Conservation (phyloP, 2,113 vertebrate species). For the Elephantulus edwardii region DNA sequence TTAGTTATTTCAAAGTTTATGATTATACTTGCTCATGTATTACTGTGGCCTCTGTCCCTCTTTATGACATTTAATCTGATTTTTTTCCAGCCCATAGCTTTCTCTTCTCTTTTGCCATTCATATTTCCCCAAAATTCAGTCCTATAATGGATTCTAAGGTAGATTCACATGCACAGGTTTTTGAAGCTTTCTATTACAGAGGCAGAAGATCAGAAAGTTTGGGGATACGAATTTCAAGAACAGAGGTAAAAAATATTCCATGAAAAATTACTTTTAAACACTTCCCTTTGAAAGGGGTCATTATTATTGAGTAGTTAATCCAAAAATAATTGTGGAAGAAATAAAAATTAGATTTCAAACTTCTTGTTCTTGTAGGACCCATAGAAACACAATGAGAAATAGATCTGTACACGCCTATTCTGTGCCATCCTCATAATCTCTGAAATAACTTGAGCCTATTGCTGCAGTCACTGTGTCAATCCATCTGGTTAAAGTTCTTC, state of each 20-base stretch:
- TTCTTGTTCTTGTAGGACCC: no score
- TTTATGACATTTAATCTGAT: neutral
- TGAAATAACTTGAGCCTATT: no score
- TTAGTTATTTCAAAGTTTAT: accelerated
- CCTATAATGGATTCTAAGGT: neutral
- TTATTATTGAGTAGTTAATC: neutral
- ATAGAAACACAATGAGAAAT: no score
- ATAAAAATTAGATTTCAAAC: neutral
- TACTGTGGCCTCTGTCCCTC: neutral
- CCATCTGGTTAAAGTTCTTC: no score
- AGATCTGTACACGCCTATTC: no score
- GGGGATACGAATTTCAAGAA: neutral
- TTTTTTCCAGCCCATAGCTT: neutral
- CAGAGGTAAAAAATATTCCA: neutral
- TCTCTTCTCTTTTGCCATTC: neutral
- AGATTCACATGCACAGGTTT: neutral
- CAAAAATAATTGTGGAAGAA: neutral
- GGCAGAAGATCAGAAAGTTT: neutral
- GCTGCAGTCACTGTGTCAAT: no score
- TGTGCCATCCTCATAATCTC: no score
- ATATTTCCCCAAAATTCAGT: neutral
- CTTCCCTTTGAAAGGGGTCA: neutral
- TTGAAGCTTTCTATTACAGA: neutral
- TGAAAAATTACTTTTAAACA: neutral
- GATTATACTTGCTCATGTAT: neutral